These are phyloP conservation scores for Buceros bicornis DNA, from an alignment of 2,797 vertebrate species.

Conservation along the genomic window DNA sequence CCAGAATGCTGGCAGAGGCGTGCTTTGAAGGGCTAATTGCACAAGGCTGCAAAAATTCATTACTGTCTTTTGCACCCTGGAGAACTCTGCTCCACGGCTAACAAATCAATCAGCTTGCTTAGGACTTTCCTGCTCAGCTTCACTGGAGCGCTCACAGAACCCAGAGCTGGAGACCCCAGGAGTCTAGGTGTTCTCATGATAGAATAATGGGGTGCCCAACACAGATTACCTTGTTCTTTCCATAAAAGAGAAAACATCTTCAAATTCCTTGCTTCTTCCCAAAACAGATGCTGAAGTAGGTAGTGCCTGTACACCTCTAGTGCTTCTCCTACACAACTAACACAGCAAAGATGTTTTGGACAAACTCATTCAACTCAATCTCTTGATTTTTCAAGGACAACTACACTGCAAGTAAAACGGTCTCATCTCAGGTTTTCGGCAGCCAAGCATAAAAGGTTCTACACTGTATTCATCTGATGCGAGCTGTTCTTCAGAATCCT, in stretches of 20 bases:
- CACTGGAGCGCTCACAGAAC: background rate
- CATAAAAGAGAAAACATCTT: background rate
- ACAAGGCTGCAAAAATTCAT: background rate
- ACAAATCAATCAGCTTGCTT: background rate
- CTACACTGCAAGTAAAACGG: background rate
- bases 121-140: background rate
- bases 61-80: background rate
- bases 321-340: background rate
- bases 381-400: background rate
- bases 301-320: background rate
- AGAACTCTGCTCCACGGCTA: background rate
- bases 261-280: background rate
- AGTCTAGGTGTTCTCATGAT: background rate
- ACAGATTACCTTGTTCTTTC: background rate
- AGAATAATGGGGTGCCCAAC: background rate
- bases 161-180: background rate
- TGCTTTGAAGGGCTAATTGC: background rate
- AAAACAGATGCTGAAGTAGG: background rate
- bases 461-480: background rate
- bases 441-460: background rate
- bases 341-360: background rate
- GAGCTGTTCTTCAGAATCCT: background rate
- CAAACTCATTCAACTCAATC: background rate
- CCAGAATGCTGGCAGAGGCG: background rate
- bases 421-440: background rate